Conservation (phyloP, 2,113 vertebrate genomes). For the Speoplatyrhinus poulsoni region DNA sequence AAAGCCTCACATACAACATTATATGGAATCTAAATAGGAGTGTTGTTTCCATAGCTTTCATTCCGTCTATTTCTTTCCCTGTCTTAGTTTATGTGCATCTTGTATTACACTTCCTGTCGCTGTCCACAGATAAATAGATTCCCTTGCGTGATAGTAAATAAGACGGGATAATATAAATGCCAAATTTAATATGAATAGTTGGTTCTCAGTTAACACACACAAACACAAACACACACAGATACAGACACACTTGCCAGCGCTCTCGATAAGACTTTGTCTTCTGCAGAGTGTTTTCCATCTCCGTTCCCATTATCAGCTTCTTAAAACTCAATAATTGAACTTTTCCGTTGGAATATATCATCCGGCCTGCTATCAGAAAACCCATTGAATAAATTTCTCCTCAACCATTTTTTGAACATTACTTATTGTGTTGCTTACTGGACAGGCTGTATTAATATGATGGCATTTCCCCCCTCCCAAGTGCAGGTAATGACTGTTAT, state of each 20-base stretch:
- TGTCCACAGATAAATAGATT: conserved; percentile 54
- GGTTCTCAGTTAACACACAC: conserved; percentile 54
- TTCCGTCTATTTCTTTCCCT: conserved; percentile 6
- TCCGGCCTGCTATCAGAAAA: conserved; percentile 50
- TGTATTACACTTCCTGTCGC: conserved; percentile 15
- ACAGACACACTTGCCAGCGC: neutral
- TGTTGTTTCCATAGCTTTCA: neutral
- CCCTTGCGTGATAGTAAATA: conserved; percentile 49
- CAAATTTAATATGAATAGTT: conserved; percentile 69
- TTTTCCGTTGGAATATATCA: conserved; percentile 66
- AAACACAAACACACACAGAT: conserved; percentile 25
- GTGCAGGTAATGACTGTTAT: conserved; percentile 64
- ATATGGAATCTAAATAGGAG: conserved; percentile 34
- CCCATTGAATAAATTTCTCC: conserved; percentile 57
- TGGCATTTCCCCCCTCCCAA: conserved; percentile 47
- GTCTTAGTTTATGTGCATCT: conserved; percentile 4
- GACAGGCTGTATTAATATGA: conserved; percentile 47
- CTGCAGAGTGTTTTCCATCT: conserved; percentile 50
- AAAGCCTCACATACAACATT: neutral
- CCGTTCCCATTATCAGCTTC: conserved; percentile 67
- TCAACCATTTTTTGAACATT: conserved; percentile 45
- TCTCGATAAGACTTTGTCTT: conserved; percentile 62
- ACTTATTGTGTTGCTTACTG: conserved; percentile 39
- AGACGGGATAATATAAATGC: conserved; percentile 58
- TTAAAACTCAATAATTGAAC: conserved; percentile 73